phyloP scores from a whole-genome alignment of 1,140 invertebrate species.

The Drosophila funebris region DNA sequence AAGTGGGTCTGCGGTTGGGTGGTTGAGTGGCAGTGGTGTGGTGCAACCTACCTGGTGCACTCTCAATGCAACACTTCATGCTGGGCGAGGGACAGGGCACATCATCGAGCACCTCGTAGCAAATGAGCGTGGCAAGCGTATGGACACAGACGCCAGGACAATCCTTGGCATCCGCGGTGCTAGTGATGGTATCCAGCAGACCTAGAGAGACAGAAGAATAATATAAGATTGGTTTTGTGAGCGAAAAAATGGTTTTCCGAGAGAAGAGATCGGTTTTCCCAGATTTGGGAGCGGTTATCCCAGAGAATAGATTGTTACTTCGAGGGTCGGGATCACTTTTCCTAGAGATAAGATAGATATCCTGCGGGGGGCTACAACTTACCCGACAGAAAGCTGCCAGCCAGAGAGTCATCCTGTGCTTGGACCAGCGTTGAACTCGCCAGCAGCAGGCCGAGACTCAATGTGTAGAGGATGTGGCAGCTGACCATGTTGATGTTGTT shows the following conservation, averaged over 20 bases:
- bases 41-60: slow-evolving; percentile 83
- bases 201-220: slow-evolving; percentile 84
- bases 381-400: slow-evolving; percentile 91
- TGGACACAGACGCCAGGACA: slow-evolving; percentile 94
- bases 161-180: slow-evolving; percentile 91
- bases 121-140: slow-evolving; percentile 91
- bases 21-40: slow-evolving; percentile 53
- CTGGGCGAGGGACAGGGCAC: slow-evolving; percentile 90
- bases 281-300: too few species aligned
- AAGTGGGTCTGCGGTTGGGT: slow-evolving; percentile 47
- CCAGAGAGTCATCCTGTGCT: slow-evolving; percentile 89
- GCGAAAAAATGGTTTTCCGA: too few species aligned
- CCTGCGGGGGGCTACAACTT: slow-evolving; percentile 34
- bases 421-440: not conserved
- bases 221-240: too few species aligned
- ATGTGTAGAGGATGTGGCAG: not conserved
- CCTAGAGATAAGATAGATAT: not conserved
- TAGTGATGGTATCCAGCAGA: slow-evolving; percentile 92
- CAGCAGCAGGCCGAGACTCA: slow-evolving; percentile 28
- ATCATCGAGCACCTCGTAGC: slow-evolving; percentile 92
- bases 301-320: too few species aligned
- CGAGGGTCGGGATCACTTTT: not conserved
- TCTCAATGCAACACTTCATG: slow-evolving; percentile 93
- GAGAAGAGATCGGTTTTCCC: too few species aligned
- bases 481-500: not conserved